phyloP scores from a whole-genome alignment of 1,140 invertebrate genomes.

The Drosophila kikkawai region DNA sequence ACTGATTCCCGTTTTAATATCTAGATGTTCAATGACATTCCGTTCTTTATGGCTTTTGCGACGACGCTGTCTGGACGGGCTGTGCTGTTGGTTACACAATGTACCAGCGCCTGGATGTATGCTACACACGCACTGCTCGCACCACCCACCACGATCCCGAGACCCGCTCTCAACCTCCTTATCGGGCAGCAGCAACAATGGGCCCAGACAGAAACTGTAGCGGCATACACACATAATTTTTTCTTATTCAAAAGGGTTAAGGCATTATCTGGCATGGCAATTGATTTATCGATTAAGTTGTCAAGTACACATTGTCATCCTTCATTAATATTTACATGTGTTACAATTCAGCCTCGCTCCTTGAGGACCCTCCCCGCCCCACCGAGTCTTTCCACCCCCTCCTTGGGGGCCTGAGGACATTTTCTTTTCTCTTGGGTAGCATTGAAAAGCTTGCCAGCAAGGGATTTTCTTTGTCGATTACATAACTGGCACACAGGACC shows the following conservation, averaged over 20 bases:
- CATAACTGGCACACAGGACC: slow-evolving; percentile 51
- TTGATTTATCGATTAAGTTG: slow-evolving; percentile 83
- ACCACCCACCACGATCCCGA: slow-evolving; percentile 2
- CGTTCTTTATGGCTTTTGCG: slow-evolving; percentile 49
- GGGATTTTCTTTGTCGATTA: slow-evolving; percentile 51
- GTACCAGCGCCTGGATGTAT: slow-evolving; percentile 48
- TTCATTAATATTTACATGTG: slow-evolving; percentile 79
- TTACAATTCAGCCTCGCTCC: slow-evolving; percentile 61
- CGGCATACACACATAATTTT: slow-evolving; percentile 26
- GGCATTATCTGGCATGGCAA: slow-evolving; percentile 71
- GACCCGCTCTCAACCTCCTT: not conserved
- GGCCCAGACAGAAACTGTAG: slow-evolving; percentile 44
- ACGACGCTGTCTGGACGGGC: slow-evolving; percentile 53
- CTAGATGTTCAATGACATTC: slow-evolving; percentile 78
- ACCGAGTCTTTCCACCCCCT: not conserved
- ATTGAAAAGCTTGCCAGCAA: slow-evolving; percentile 50
- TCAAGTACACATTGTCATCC: slow-evolving; percentile 80
- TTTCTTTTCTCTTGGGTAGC: slow-evolving; percentile 42
- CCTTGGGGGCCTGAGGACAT: slow-evolving; percentile 22
- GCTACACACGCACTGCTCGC: slow-evolving; percentile 52
- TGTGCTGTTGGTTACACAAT: slow-evolving; percentile 39
- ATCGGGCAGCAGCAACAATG: slow-evolving; percentile 24
- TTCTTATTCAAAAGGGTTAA: slow-evolving; percentile 69
- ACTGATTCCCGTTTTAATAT: slow-evolving; percentile 66
- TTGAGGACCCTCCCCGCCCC: slow-evolving; percentile 12